Conservation (phyloP, 2,888 invertebrate genomes). For the Limnephilus lunatus region DNA sequence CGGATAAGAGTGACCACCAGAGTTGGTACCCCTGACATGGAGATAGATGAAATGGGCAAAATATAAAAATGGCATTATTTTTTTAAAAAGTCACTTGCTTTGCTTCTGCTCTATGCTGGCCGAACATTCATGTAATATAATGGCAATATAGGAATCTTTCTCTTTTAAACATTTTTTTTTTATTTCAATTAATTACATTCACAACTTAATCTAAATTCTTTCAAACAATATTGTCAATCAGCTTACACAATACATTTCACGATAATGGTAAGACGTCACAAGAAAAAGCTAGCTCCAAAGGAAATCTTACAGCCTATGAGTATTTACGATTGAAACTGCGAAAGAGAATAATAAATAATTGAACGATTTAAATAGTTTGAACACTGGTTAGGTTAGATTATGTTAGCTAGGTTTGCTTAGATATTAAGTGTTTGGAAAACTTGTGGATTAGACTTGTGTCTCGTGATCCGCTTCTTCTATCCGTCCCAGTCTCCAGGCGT, state of each 20-base stretch:
- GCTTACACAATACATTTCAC: conserved; percentile 2
- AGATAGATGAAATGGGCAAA: not conserved
- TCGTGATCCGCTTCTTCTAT: conserved; percentile 90
- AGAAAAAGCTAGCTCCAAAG: conserved; percentile 15
- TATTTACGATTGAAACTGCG: conserved; percentile 39
- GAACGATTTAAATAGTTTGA: conserved; percentile 28
- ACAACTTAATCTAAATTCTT: not conserved
- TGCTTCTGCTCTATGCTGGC: not conserved
- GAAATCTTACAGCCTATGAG: conserved; percentile 43
- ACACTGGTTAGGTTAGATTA: conserved; percentile 21
- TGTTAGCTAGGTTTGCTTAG: conserved; percentile 3
- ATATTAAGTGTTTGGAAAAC: conserved; percentile 15
- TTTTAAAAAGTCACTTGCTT: not conserved
- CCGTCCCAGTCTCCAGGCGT: conserved; percentile 88
- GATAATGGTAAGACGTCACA: not conserved
- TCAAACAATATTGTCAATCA: conserved; percentile 22
- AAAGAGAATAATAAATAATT: conserved; percentile 6
- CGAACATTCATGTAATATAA: too few species aligned
- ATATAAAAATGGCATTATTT: not conserved
- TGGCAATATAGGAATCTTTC: not conserved
- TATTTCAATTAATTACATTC: not conserved
- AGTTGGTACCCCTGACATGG: not conserved
- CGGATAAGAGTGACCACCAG: not conserved
- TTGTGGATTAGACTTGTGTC: conserved; percentile 81
- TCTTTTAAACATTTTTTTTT: not conserved